phyloP scores from a whole-genome alignment of 2,888 invertebrate species.

The Ennomos erosarius region DNA sequence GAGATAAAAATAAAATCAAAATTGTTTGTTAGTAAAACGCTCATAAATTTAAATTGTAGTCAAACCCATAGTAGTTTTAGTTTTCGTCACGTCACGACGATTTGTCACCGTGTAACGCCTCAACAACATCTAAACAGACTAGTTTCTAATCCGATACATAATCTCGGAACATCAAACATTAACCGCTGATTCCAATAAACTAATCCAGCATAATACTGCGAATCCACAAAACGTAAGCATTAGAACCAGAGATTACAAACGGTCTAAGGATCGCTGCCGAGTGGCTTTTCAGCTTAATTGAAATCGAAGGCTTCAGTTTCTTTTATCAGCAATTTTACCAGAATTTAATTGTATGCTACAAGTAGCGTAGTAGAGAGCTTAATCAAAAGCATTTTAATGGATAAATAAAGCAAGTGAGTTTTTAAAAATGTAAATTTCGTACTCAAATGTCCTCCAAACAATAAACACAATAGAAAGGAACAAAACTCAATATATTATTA shows the following conservation, averaged over 20 bases:
- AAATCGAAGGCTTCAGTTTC: constrained; percentile 39
- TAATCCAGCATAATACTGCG: constrained; percentile 22
- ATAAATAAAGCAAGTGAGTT: too few species aligned
- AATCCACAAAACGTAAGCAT: constrained; percentile 22
- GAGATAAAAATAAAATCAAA: too few species aligned
- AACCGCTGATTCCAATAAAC: constrained; percentile 21
- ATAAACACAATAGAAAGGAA: too few species aligned
- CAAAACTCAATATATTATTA: too few species aligned
- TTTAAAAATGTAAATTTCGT: too few species aligned
- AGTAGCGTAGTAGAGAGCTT: too few species aligned
- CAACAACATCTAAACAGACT: not conserved
- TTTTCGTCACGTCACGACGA: too few species aligned
- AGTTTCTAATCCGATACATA: constrained; percentile 1
- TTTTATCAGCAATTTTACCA: constrained; percentile 31
- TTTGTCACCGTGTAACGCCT: not conserved
- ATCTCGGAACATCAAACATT: constrained; percentile 9
- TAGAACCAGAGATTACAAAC: constrained; percentile 23
- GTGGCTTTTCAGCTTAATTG: constrained; percentile 37
- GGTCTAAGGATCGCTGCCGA: constrained; percentile 22
- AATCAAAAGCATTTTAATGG: constrained; percentile 28
- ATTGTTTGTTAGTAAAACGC: too few species aligned
- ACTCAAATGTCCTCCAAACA: too few species aligned
- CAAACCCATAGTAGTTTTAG: too few species aligned
- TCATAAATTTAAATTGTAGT: too few species aligned
- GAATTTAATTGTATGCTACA: constrained; percentile 40